Base-by-base conservation (phyloP, 2,113 vertebrate species). In the Willisornis vidua region DNA sequence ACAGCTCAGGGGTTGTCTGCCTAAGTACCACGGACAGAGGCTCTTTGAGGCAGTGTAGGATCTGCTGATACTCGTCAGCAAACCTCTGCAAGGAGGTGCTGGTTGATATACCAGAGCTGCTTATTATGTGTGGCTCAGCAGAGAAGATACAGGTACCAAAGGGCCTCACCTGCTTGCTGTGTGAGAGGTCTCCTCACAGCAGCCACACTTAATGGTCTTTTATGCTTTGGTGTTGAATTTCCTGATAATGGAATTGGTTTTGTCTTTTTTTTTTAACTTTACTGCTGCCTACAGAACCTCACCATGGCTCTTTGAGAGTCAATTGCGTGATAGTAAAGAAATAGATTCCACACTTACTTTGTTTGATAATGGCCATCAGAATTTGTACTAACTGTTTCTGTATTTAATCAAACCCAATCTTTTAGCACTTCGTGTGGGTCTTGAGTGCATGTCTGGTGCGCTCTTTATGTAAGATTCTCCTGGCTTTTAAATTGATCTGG, bases 21-120 rank as follows among this genome's bases (percentile, higher is more conserved):
- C 7, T 33, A 65, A 92, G 96, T 16, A 95, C 93, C 95, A 94
- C 9, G 93, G 95, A 95, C 93, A 96, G 95, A 91, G 83, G 80
- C 68, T 51, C 33, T 19, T 12, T 3, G 73, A 71, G 88, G 54
- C 77, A 49, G 55, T 19, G 2, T 1, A 19, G 25, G 29, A 5
- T 54, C 37, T 51, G 58, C 91, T 52, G 48, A 3, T 48, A 0
- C 0, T 1, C 31, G 0, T 41, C 19, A 0, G 58, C 55, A 28
- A 49, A 41, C 26, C 3, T 5, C 3, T 39, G 68, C 46, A n/a
- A 23, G 37, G 57, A 61, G 85, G 9, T 39, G 58, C 58, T 66
- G 55, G 6, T 25, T 59, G 39, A 13, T 33, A 2, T 14, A 4
- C n/a, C 17, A 13, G 54, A 52, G 13, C 59, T 86, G 22, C 24